Evolutionary conservation across 1,140 invertebrate genomes (phyloP), one percentile per base, ranked within the genome.

Genomic region (Drosophila tristis): DNA sequence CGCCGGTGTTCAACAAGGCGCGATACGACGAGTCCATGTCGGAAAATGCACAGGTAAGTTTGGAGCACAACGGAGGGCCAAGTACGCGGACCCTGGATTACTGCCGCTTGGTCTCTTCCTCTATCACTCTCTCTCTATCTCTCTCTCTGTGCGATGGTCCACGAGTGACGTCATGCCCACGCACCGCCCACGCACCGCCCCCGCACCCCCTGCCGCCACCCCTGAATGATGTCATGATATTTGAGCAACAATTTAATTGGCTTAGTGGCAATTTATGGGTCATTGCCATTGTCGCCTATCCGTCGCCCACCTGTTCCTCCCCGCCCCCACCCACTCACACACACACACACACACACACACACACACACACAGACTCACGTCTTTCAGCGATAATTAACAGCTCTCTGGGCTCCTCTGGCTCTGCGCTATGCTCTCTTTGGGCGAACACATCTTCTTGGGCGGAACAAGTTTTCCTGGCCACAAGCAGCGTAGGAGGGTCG

Each of bases 1-100:
- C 93, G 3, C 97, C 97, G 2, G 95, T 96, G 51, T 97, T 98
- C 92, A 97, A 98, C 87, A 96, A 96, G 96, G 95, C 93, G 66
- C 94, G 94, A 89, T 93, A 94, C 92, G 87, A 91, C 26, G 85
- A 91, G 48, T 82, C 80, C 66, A 86, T 92, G 74, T 91, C 91
- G 58, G 91, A 91, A 68, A 92, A 92, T 58, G 89, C 72, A 43
- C 70, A 75, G 62, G 90, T 92, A 39, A 78, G 89, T 81, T 11
- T 31, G 11, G 54, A 68, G 44, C 44, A 45, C 61, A 53, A 29
- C 50, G 42, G 31, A 35, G 31, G 29, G 48, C 71, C 85, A 77
- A 91, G 68, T 65, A 62, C 57, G 90, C 49, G 85, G 90, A 91
- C 90, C 89, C 80, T 55, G 90, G 90, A 91, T 91, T 91, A 91